These are phyloP conservation scores for Acrobasis consociella DNA, from an alignment of 2,888 invertebrate genomes.

Conservation along the genomic window DNA sequence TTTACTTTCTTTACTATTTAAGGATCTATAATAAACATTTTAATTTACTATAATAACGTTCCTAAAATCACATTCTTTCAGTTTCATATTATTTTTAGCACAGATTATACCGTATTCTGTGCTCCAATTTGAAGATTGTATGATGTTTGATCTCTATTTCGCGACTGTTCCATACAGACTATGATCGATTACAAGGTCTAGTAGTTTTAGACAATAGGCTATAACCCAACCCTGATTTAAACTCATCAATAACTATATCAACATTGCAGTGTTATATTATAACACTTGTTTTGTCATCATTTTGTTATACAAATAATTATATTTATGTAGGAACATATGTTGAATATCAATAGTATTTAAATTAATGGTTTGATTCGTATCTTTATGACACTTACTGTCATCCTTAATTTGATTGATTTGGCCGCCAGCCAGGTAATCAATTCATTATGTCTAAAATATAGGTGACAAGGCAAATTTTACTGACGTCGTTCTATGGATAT, in stretches of 20 bases:
- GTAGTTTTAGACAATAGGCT: conserved; percentile 45
- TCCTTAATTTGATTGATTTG: not conserved
- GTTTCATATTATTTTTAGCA: not conserved
- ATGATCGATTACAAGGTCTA: conserved; percentile 39
- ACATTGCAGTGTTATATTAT: not conserved
- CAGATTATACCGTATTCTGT: not conserved
- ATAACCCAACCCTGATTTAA: conserved; percentile 30
- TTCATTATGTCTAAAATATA: not conserved
- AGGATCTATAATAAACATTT: too few species aligned
- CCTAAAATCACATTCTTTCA: too few species aligned
- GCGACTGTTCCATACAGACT: not conserved
- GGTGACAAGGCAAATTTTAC: not conserved
- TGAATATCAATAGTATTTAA: not conserved
- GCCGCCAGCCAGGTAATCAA: not conserved
- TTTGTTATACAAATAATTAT: too few species aligned
- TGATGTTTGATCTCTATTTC: not conserved
- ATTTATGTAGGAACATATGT: too few species aligned
- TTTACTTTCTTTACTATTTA: too few species aligned
- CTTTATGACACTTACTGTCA: not conserved
- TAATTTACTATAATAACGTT: too few species aligned
- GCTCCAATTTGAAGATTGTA: not conserved
- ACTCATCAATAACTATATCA: not conserved
- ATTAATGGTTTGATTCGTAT: not conserved
- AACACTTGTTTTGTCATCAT: not conserved
- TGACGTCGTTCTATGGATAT: not conserved